A percentile compares a stretch with the other conserved stretches of the same genome.
phyloP scores from a whole-genome alignment of 2,888 invertebrate genomes.

The Syrphus vitripennis region DNA sequence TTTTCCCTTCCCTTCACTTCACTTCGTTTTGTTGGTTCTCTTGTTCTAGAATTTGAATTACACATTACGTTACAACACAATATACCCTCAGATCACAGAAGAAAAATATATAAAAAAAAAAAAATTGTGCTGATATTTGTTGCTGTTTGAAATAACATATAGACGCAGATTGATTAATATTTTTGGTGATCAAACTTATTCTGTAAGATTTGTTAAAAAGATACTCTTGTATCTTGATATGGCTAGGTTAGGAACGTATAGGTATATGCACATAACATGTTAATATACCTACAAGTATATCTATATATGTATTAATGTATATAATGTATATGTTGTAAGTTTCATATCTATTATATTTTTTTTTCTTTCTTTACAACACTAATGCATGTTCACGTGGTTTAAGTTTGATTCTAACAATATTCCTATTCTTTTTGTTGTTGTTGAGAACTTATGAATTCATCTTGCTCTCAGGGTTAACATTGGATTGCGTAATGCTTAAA shows the following conservation, averaged over 20 bases:
- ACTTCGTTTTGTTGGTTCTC: neutral
- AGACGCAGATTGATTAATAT: constrained; percentile 49
- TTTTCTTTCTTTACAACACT: constrained; percentile 50
- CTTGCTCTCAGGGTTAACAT: constrained; percentile 59
- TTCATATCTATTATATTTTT: constrained; percentile 8
- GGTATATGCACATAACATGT: too few relatives aligned
- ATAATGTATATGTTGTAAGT: constrained; percentile 24
- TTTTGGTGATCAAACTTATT: constrained; percentile 49
- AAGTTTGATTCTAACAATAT: constrained; percentile 22
- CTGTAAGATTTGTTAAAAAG: constrained; percentile 24
- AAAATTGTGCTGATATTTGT: constrained; percentile 33
- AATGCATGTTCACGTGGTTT: constrained; percentile 14
- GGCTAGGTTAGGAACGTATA: neutral
- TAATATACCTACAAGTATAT: neutral
- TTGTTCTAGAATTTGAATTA: constrained; percentile 38
- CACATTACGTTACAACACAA: constrained; percentile 49
- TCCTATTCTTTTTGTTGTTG: constrained; percentile 25
- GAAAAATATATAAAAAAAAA: too few relatives aligned
- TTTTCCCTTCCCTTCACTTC: constrained; percentile 33
- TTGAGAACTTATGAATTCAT: constrained; percentile 45
- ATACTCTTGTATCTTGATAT: neutral
- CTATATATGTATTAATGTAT: neutral
- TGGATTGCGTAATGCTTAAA: constrained; percentile 1
- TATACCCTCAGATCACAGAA: constrained; percentile 22
- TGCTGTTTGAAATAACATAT: neutral